These are phyloP conservation scores for Piezodorus guildinii DNA, from an alignment of 1,140 invertebrate species.

Conservation along the genomic window DNA sequence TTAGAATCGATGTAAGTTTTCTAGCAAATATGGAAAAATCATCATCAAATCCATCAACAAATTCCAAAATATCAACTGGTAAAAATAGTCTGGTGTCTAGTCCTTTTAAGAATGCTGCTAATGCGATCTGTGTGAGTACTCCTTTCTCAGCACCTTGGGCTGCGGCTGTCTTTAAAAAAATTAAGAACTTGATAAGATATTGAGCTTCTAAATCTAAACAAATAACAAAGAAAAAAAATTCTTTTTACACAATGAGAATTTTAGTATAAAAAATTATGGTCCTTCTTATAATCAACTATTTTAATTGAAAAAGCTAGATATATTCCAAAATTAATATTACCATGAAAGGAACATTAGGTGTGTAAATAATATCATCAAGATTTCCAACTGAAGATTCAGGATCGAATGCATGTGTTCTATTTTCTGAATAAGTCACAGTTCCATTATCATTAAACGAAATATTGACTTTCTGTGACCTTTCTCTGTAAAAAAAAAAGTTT, in stretches of 20 bases:
- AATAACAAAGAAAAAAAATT: too few species aligned
- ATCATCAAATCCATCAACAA: slow-evolving; percentile 14
- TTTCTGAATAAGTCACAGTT: slow-evolving; percentile 62
- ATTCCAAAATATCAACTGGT: not conserved
- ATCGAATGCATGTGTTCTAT: slow-evolving; percentile 47
- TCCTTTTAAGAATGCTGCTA: not conserved
- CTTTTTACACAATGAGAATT: too few species aligned
- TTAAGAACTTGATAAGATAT: too few species aligned
- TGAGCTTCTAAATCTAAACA: too few species aligned
- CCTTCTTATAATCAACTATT: too few species aligned
- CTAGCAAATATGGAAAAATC: slow-evolving; percentile 7
- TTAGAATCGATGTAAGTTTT: not conserved
- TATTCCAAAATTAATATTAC: slow-evolving; percentile 34
- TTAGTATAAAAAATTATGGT: too few species aligned
- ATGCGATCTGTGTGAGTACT: not conserved
- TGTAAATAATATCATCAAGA: slow-evolving; percentile 47
- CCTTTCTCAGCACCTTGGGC: not conserved
- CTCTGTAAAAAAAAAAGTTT: slow-evolving; percentile 38
- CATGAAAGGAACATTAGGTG: slow-evolving; percentile 68
- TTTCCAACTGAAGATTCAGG: slow-evolving; percentile 55
- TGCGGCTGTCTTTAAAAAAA: not conserved
- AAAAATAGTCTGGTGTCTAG: not conserved
- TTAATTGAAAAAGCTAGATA: not conserved
- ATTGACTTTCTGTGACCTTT: slow-evolving; percentile 52
- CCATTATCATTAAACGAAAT: slow-evolving; percentile 59